Base-by-base conservation (phyloP, 2,113 vertebrate species). In the Platichthys stellatus region DNA sequence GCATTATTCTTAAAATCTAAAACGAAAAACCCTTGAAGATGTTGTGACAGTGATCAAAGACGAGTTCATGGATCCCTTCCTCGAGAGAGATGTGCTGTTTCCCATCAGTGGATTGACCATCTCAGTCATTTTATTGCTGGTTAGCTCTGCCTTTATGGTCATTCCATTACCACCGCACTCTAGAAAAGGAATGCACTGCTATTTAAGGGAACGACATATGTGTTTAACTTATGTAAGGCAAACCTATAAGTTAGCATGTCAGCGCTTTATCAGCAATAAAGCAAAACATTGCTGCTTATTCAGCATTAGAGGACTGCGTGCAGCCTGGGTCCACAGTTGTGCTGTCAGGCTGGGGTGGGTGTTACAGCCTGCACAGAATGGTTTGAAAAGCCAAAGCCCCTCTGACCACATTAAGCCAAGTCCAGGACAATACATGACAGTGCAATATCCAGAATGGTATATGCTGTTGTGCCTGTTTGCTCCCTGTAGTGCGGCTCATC, bases 281-380 rank as follows among this genome's bases (percentile, higher is more conserved):
- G 58, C 47, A 49, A 72, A n/a, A 54, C 58, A 73, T 57, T 69
- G 2, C 38, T 75, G 74, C 75, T 74, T 63, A 68, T 85, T 83
- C 84, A 86, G 84, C 79, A 90, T 69, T 58, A 45, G 45, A 38
- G 68, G 57, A 72, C 31, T 20, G 28, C 40, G 2, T 60, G 53
- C 71, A 62, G 72, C 35, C 35, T 35, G 35, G 5, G 35, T 35
- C 58, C 62, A 66, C 35, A 67, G 28, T 84, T 82, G 72, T 81
- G 77, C 75, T 62, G 64, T 76, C 62, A 74, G 76, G 58, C 69
- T 54, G 35, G 63, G 3, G 84, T 83, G 88, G 88, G 88, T 89
- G 87, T 88, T 86, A 84, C 78, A 70, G 66, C 31, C 65, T 45
- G n/a, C 63, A 71, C n/a, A 35, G 58, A 66, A 69, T 63, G 72